Conservation (phyloP, 2,113 vertebrate species). For the Ardeotis arabs region DNA sequence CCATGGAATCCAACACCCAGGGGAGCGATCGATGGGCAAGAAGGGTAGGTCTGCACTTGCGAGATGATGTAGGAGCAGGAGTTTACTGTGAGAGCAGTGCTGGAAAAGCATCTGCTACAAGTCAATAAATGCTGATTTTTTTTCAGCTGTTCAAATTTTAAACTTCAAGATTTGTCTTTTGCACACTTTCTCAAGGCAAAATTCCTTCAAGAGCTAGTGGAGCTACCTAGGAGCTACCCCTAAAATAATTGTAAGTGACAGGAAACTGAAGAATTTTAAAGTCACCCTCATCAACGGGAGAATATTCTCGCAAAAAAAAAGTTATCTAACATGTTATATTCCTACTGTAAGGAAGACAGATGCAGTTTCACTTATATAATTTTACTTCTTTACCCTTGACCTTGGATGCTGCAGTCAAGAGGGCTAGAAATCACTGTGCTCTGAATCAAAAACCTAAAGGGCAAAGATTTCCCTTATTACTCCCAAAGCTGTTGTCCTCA, state of each 20-base stretch:
- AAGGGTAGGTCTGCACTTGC: slow-evolving; percentile 1
- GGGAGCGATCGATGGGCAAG: slow-evolving; percentile 35
- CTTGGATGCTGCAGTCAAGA: not conserved
- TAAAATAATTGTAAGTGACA: not conserved
- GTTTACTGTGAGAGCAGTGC: not conserved
- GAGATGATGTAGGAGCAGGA: not conserved
- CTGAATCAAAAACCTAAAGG: not conserved
- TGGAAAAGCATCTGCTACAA: not conserved
- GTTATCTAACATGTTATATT: not conserved
- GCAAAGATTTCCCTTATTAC: not conserved
- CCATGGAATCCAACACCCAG: not conserved
- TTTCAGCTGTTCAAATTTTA: not conserved
- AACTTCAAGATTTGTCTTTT: not conserved
- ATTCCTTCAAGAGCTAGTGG: not conserved
- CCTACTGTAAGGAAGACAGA: not conserved
- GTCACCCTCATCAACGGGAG: not conserved
- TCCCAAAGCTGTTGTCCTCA: not conserved
- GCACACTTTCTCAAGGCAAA: not conserved
- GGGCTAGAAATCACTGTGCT: not conserved
- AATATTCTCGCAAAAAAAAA: not conserved
- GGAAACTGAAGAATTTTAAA: not conserved
- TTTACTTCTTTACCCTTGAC: not conserved
- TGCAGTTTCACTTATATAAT: not conserved
- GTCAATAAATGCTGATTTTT: not conserved
- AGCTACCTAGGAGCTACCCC: not conserved